Conservation (phyloP, 2,888 invertebrate genomes). For the Orthosia cruda region DNA sequence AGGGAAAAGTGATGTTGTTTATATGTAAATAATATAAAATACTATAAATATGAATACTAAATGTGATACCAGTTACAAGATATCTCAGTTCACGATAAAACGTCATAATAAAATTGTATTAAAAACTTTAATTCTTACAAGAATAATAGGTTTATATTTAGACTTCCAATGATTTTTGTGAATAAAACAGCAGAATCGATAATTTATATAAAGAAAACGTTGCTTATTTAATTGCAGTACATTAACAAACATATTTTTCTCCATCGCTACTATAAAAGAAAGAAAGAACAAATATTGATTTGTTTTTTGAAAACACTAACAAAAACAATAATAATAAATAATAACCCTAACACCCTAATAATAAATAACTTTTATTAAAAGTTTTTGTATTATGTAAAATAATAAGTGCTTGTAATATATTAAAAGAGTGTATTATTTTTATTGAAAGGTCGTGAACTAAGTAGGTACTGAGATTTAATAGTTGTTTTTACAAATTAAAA, state of each 20-base stretch:
- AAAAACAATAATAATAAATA: too few species aligned
- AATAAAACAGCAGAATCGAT: too few species aligned
- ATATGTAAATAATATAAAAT: slow-evolving; percentile 77
- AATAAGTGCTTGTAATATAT: too few species aligned
- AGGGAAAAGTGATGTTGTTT: slow-evolving; percentile 72
- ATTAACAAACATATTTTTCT: slow-evolving; percentile 1
- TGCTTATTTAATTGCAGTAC: slow-evolving; percentile 1
- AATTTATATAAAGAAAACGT: background rate
- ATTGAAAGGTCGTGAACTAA: too few species aligned
- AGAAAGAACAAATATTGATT: too few species aligned
- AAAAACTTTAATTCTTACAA: background rate
- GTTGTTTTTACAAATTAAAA: too few species aligned
- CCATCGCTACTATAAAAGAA: too few species aligned
- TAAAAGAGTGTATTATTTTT: too few species aligned
- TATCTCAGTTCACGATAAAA: slow-evolving; percentile 42
- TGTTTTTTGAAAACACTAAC: too few species aligned
- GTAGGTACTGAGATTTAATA: too few species aligned
- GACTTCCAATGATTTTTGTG: background rate
- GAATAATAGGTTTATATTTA: slow-evolving; percentile 5
- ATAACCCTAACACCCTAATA: too few species aligned
- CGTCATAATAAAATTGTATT: background rate
- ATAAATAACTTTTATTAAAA: background rate
- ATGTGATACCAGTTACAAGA: slow-evolving; percentile 72
- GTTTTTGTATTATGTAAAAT: slow-evolving; percentile 1
- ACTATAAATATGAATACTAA: slow-evolving; percentile 69